These are phyloP conservation scores for Drosophila nigricruria DNA, from an alignment of 2,888 invertebrate genomes.

Conservation along the genomic window DNA sequence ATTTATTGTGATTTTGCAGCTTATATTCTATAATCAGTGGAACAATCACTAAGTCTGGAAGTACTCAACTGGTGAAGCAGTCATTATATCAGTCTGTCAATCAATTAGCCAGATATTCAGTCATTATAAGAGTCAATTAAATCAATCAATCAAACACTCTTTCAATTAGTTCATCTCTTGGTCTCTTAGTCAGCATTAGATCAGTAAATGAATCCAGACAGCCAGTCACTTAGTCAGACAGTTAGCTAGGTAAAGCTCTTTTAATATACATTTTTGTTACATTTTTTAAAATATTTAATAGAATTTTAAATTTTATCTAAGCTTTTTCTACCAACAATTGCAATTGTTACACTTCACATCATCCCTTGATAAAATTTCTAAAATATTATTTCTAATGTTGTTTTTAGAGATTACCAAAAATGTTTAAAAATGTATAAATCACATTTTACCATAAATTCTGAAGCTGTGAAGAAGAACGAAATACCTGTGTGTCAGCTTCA, in stretches of 20 bases:
- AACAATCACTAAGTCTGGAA: not conserved
- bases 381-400: not conserved
- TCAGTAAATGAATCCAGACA: not conserved
- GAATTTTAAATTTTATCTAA: not conserved
- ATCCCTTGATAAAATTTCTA: not conserved
- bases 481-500: not conserved
- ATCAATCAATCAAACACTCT: not conserved
- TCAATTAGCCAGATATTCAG: not conserved
- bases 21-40: too few species aligned
- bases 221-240: not conserved
- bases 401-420: not conserved
- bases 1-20: too few species aligned
- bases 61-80: not conserved
- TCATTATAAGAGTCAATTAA: not conserved
- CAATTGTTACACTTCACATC: not conserved
- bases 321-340: not conserved
- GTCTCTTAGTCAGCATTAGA: not conserved
- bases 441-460: conserved; percentile 19
- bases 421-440: not conserved
- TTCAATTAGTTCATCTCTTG: not conserved
- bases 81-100: not conserved
- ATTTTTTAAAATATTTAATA: not conserved
- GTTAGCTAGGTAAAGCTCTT: not conserved
- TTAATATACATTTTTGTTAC: not conserved
- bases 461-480: not conserved